Evolutionary conservation across 2,888 invertebrate genomes (phyloP).

Genomic region (Isoperla grammatica): DNA sequence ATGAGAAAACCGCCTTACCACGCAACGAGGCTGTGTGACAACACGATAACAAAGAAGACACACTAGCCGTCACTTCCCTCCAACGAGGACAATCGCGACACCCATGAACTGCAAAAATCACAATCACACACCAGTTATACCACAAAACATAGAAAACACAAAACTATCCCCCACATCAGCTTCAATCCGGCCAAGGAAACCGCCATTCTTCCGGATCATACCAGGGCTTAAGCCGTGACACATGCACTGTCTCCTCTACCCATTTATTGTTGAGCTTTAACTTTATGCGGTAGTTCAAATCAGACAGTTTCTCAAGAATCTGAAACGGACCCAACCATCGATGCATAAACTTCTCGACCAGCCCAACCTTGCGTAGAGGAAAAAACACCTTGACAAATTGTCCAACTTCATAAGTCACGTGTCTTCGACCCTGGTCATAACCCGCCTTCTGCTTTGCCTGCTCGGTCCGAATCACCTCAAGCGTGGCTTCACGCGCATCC

Average conservation of each 20-base stretch:
- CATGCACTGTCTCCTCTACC: neutral
- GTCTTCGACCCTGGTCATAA: neutral
- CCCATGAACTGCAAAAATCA: too few species aligned
- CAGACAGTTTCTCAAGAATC: neutral
- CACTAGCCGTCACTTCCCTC: too few species aligned
- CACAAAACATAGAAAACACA: too few species aligned
- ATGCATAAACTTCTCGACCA: neutral
- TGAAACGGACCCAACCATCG: neutral
- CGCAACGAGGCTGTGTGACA: too few species aligned
- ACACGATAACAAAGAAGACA: too few species aligned
- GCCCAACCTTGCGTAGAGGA: neutral
- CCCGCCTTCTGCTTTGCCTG: neutral
- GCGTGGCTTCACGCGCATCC: neutral
- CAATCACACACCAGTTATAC: too few species aligned
- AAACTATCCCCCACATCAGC: too few species aligned
- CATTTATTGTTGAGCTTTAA: neutral
- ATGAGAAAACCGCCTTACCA: too few species aligned
- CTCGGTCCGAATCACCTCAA: neutral
- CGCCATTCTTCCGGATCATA: neutral
- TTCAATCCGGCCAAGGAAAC: too few species aligned
- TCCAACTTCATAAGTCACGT: neutral
- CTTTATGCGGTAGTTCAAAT: neutral
- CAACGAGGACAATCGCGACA: too few species aligned
- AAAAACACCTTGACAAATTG: constrained; percentile 3
- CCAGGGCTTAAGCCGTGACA: constrained; percentile 1